A percentile compares a stretch with the other conserved stretches of the same genome.
Evolutionary conservation across 1,140 invertebrate species (phyloP).

Genomic region (Arctopsyche grandis): DNA sequence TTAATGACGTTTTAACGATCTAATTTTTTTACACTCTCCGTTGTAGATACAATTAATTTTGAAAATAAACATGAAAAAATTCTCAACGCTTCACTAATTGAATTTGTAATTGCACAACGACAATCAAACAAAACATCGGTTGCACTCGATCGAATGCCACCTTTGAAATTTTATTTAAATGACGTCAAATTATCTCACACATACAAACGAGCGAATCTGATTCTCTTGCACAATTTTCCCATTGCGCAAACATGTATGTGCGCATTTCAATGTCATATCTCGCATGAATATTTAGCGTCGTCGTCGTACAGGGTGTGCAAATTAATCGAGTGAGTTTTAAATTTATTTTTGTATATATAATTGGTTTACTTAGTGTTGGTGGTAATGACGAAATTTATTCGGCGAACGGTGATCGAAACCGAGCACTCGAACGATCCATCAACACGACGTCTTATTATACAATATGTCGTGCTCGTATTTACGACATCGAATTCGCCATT

Average conservation of each 20-base stretch:
- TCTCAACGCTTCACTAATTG: background rate
- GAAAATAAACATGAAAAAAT: background rate
- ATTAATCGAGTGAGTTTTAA: too few relatives aligned
- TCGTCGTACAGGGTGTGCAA: too few relatives aligned
- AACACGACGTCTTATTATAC: slow-evolving; percentile 27
- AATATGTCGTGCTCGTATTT: slow-evolving; percentile 25
- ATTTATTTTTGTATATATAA: too few relatives aligned
- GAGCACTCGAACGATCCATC: slow-evolving; percentile 12
- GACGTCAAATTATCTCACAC: background rate
- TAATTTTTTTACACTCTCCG: background rate
- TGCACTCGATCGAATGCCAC: background rate
- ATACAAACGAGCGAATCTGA: background rate
- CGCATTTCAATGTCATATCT: slow-evolving; percentile 13
- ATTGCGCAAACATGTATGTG: background rate
- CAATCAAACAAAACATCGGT: background rate
- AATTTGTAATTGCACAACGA: slow-evolving; percentile 22
- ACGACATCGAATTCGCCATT: slow-evolving; percentile 11
- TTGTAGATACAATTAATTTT: background rate
- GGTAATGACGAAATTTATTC: slow-evolving; percentile 10
- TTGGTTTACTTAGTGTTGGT: background rate
- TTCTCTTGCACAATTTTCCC: slow-evolving; percentile 6
- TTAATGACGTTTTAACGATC: slow-evolving; percentile 19
- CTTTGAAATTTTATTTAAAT: too few relatives aligned
- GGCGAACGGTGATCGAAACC: slow-evolving; percentile 2
- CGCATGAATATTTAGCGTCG: slow-evolving; percentile 3